Evolutionary conservation across 2,113 vertebrate species (phyloP), one percentile per base, ranked within the genome.

Genomic region (Datnioides undecimradiatus): DNA sequence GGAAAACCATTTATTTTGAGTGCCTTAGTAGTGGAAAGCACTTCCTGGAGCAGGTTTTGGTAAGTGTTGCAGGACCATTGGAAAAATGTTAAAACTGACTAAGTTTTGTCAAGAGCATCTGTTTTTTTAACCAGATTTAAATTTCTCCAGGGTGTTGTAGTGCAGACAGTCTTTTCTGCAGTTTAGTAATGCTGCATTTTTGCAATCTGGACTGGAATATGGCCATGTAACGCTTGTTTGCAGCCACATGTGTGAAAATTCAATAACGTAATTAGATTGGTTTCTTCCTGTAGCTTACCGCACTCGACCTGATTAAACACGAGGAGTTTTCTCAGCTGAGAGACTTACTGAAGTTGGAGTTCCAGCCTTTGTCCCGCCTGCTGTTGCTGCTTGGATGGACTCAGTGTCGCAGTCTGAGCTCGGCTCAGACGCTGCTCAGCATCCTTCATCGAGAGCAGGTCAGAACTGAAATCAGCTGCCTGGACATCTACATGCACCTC

Each of bases 11-110:
- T 52, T 99, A 95, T 84, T 98, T 99, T 87, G 97, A 98, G 92
- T 98, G 96, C 91, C 94, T 97, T 81, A 97, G 91, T 83, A 97
- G 94, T 81, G 96, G 88, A 82, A 99, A 97, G 76, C 98, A 99
- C 92, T 99, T 98, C 89, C 95, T 99, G 4, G 98, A 99, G 81
- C 97, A 97, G 89, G 95, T 98, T 78, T 86, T 99, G 95, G 98
- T 99, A 94, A 46, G 94, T 85, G 2, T 0, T 40, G 9, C 46
- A 1, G 3, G 36, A 51, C 17, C 8, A 33, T 8, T 17, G 33
- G 23, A 34, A n/a, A 73, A 14, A 54, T 29, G 4, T 3, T 31
- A 19, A 13, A 6, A 33, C 34, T 49, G 33, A 38, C n/a, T 6
- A 19, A 2, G 14, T 13, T 34, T 4, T 12, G 7, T 31, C 1